Evolutionary conservation across 2,113 vertebrate species (phyloP).

Genomic region (Paradoxurus hermaphroditus): DNA sequence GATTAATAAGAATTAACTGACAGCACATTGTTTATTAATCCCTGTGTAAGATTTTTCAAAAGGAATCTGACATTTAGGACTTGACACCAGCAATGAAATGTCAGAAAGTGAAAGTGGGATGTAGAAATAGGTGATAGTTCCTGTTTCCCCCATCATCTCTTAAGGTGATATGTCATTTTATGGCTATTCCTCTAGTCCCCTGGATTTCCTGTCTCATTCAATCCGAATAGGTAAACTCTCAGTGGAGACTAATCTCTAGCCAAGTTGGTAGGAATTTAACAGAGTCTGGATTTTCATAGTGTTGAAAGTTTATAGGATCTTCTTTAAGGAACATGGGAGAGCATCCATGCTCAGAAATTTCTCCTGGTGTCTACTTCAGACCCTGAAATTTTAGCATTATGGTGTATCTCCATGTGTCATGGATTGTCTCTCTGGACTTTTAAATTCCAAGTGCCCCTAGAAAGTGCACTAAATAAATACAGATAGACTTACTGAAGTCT

Average conservation of each 20-base stretch:
- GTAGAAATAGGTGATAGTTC: background rate
- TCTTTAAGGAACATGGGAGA: background rate
- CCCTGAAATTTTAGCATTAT: background rate
- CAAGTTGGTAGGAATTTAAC: background rate
- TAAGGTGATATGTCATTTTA: background rate
- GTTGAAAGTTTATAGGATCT: background rate
- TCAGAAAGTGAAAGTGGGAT: background rate
- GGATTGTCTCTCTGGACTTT: background rate
- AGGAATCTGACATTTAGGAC: background rate
- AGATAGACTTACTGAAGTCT: background rate
- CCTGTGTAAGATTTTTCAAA: background rate
- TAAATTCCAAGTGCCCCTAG: background rate
- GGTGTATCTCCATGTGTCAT: background rate
- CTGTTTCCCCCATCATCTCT: background rate
- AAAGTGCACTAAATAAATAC: slow-evolving; percentile 33
- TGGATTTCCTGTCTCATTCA: background rate
- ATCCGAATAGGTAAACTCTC: background rate
- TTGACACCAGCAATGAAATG: background rate
- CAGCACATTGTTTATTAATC: background rate
- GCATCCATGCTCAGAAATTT: background rate
- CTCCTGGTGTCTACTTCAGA: background rate
- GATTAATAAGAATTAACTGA: slow-evolving; percentile 24
- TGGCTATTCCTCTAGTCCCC: background rate
- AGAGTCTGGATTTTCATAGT: background rate
- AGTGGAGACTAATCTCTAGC: background rate